Evolutionary conservation across 2,797 vertebrate species (phyloP).

Genomic region (Spea hammondii): DNA sequence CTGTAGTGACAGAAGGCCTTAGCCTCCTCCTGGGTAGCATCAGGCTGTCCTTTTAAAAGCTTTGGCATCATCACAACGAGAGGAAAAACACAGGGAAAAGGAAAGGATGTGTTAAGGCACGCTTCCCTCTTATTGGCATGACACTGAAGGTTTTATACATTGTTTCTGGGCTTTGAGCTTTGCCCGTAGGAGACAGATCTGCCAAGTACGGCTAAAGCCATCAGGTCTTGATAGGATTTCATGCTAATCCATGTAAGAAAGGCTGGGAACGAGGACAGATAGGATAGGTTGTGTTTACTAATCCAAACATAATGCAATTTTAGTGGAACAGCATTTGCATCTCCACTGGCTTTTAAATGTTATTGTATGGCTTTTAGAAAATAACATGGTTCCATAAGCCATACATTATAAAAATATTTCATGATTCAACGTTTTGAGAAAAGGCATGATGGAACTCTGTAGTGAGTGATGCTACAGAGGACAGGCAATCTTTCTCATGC

Average conservation of each 20-base stretch:
- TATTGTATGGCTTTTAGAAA: background rate
- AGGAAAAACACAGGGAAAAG: background rate
- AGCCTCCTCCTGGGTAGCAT: conserved; percentile 3
- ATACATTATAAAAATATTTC: too few species aligned
- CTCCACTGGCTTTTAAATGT: background rate
- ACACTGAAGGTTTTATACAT: conserved; percentile 15
- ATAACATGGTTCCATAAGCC: too few species aligned
- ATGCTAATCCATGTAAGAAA: conserved; percentile 56
- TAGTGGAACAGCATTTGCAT: conserved; percentile 8
- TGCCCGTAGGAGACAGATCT: conserved; percentile 49
- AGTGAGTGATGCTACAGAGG: too few species aligned
- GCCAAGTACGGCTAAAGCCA: conserved; percentile 56
- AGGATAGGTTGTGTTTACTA: conserved; percentile 46
- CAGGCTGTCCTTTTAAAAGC: conserved; percentile 14
- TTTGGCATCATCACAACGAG: conserved; percentile 8
- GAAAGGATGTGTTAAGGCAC: conserved; percentile 35
- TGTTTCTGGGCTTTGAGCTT: conserved; percentile 41
- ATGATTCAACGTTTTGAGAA: too few species aligned
- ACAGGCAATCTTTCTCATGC: too few species aligned
- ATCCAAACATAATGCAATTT: conserved; percentile 39
- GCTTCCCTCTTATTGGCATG: conserved; percentile 20
- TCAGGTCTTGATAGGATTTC: conserved; percentile 59
- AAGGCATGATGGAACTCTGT: too few species aligned
- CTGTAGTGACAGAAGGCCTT: conserved; percentile 21
- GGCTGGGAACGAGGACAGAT: conserved; percentile 51